Conservation (phyloP, 1,140 invertebrate species). For the Zaprionus davidi region DNA sequence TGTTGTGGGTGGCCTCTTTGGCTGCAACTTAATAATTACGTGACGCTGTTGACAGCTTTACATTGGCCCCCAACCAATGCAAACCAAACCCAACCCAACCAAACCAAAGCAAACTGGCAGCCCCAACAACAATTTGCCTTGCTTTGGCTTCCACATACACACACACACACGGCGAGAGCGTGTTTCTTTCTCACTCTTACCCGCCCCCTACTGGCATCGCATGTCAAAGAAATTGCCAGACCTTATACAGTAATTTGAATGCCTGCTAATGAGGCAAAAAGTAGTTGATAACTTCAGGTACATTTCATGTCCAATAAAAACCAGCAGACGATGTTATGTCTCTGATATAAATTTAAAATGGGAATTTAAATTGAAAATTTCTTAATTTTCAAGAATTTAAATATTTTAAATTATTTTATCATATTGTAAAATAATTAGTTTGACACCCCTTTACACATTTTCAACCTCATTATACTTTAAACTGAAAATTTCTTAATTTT, state of each 20-base stretch:
- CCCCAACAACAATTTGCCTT: slow-evolving; percentile 17
- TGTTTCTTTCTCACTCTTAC: neutral
- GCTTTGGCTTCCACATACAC: neutral
- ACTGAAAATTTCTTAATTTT: no score
- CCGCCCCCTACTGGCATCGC: slow-evolving; percentile 12
- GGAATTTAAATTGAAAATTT: neutral
- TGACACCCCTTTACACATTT: no score
- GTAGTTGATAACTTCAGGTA: slow-evolving; percentile 13
- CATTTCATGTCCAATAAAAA: neutral
- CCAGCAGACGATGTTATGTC: neutral
- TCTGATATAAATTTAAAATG: no score
- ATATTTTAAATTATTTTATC: no score
- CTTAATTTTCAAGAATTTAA: neutral
- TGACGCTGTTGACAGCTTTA: slow-evolving; percentile 64
- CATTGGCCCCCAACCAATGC: slow-evolving; percentile 14
- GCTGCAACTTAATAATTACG: slow-evolving; percentile 67
- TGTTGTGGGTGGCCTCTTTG: slow-evolving; percentile 38
- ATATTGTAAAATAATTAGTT: no score
- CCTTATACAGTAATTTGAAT: slow-evolving; percentile 42
- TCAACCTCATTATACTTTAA: no score
- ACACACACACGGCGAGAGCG: no score
- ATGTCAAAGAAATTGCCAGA: slow-evolving; percentile 41
- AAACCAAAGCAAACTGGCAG: slow-evolving; percentile 1
- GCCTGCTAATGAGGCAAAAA: slow-evolving; percentile 49
- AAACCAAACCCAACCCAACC: neutral